Evolutionary conservation across 2,113 vertebrate species (phyloP).

Genomic region (Mohoua ochrocephala): DNA sequence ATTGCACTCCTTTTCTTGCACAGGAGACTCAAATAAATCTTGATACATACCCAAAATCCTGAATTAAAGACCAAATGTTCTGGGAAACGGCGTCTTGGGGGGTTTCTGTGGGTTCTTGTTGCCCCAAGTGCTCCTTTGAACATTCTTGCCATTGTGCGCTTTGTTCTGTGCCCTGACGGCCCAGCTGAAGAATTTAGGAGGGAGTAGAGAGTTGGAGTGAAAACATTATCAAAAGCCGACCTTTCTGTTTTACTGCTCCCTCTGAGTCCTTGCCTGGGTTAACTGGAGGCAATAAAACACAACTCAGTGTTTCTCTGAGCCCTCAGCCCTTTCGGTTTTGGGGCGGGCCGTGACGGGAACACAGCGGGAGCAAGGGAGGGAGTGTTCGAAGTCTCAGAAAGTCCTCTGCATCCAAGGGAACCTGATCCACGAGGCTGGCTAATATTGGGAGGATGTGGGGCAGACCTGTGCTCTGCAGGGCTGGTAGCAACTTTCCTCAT

Average conservation of each 20-base stretch:
- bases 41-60: neutral
- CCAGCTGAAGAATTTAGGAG: neutral
- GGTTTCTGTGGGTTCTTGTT: neutral
- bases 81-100: neutral
- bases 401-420: neutral
- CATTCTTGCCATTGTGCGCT: neutral
- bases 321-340: neutral
- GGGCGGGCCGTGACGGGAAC: neutral
- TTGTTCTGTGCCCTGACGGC: neutral
- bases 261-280: neutral
- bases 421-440: neutral
- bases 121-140: neutral
- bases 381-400: neutral
- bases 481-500: neutral
- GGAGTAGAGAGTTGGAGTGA: neutral
- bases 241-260: neutral
- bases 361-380: neutral
- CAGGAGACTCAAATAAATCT: neutral
- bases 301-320: neutral
- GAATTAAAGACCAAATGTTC: neutral
- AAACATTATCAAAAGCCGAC: neutral
- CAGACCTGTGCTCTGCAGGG: neutral
- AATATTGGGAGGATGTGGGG: neutral
- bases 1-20: rapidly evolving
- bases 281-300: neutral